A percentile compares a stretch with the other conserved stretches of the same genome.
phyloP scores from a whole-genome alignment of 1,140 invertebrate genomes.

The Drepana arcuata region DNA sequence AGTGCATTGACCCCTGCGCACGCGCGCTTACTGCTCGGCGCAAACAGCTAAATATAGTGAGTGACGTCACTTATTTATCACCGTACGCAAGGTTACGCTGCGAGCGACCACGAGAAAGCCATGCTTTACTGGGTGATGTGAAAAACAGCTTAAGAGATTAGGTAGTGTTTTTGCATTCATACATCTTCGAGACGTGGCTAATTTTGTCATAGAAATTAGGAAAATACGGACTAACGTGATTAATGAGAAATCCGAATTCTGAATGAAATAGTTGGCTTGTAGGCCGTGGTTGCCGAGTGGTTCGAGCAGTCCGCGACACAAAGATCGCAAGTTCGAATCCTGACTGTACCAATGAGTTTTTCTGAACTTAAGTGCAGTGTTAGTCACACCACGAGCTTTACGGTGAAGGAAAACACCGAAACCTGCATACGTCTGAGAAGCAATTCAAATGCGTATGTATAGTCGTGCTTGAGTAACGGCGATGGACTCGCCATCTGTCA shows the following conservation, averaged over 20 bases:
- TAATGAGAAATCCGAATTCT: not conserved
- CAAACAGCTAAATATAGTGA: conserved; percentile 47
- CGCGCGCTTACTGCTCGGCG: conserved; percentile 38
- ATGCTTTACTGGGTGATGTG: not conserved
- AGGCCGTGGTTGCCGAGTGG: no score
- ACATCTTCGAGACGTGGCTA: not conserved
- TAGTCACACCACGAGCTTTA: no score
- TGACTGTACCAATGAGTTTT: no score
- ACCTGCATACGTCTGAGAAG: no score
- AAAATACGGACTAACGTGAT: not conserved
- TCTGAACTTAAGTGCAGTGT: no score
- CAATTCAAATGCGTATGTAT: no score
- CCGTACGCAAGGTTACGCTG: conserved; percentile 59
- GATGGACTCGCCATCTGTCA: no score
- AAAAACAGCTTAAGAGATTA: not conserved
- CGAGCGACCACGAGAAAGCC: conserved; percentile 3
- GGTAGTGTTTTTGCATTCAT: not conserved
- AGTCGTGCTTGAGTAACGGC: no score
- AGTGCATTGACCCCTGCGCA: conserved; percentile 42
- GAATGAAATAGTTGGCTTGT: not conserved
- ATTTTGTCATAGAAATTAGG: not conserved
- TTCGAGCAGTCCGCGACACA: no score
- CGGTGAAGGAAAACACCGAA: no score
- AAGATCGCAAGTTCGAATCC: no score
- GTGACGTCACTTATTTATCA: conserved; percentile 66